phyloP scores from a whole-genome alignment of 2,888 invertebrate genomes.

The Drosophila cognata region DNA sequence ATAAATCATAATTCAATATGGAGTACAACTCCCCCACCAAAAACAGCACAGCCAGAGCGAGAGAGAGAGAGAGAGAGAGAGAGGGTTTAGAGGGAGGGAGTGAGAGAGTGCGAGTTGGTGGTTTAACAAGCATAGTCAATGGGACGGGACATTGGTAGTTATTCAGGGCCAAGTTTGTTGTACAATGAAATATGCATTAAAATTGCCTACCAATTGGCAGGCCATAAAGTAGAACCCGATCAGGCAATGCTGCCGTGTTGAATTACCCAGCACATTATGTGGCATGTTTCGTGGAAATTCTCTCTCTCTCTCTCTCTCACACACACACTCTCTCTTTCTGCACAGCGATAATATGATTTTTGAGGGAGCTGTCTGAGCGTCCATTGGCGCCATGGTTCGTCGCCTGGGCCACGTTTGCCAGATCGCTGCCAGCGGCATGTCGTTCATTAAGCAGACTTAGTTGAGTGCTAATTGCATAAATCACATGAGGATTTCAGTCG shows the following conservation, averaged over 20 bases:
- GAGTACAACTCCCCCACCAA: slow-evolving; percentile 60
- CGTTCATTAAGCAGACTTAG: slow-evolving; percentile 74
- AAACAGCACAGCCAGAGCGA: not conserved
- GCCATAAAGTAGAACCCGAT: slow-evolving; percentile 59
- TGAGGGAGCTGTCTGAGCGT: slow-evolving; percentile 49
- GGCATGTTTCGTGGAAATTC: slow-evolving; percentile 45
- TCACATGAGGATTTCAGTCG: slow-evolving; percentile 75
- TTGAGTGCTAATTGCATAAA: slow-evolving; percentile 80
- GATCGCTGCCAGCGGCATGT: slow-evolving; percentile 59
- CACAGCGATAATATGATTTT: slow-evolving; percentile 50
- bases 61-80: not conserved
- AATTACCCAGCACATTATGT: slow-evolving; percentile 58
- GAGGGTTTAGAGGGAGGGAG: not conserved
- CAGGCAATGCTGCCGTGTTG: slow-evolving; percentile 48
- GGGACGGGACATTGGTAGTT: slow-evolving; percentile 40
- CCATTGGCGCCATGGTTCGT: slow-evolving; percentile 55
- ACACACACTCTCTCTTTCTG: not conserved
- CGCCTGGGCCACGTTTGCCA: slow-evolving; percentile 39
- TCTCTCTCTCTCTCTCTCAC: not conserved
- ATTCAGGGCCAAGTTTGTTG: slow-evolving; percentile 47
- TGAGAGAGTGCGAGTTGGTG: not conserved
- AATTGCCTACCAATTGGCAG: slow-evolving; percentile 70
- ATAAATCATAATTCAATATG: slow-evolving; percentile 82
- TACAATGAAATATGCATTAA: slow-evolving; percentile 77
- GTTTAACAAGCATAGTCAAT: slow-evolving; percentile 57